Conservation (phyloP, 2,888 invertebrate genomes). For the Callinectes sapidus region DNA sequence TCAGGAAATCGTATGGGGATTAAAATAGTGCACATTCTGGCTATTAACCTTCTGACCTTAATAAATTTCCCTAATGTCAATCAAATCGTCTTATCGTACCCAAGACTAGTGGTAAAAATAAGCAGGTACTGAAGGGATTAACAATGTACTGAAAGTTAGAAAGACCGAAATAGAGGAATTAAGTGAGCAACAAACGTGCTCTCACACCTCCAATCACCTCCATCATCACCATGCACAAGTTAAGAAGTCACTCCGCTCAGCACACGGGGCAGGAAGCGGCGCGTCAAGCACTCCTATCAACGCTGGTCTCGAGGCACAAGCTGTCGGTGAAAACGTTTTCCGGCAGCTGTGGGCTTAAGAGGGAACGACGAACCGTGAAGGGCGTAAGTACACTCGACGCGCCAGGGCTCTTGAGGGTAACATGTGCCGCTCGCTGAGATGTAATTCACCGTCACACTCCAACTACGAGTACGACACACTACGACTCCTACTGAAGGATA, state of each 20-base stretch:
- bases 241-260: neutral
- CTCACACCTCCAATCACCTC: neutral
- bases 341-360: constrained; percentile 9
- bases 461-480: neutral
- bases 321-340: constrained; percentile 6
- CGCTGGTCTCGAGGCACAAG: neutral
- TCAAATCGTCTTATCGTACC: no score
- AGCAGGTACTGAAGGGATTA: no score
- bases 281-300: neutral
- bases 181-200: neutral
- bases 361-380: constrained; percentile 9
- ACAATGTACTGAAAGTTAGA: neutral
- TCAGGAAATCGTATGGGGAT: no score
- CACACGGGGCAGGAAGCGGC: neutral
- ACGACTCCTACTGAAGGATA: neutral
- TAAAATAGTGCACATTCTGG: no score
- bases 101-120: no score
- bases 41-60: no score
- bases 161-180: no score
- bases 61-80: no score
- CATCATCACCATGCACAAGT: neutral
- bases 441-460: neutral
- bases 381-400: neutral
- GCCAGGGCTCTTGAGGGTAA: neutral
- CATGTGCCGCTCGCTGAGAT: neutral